Percentiles rank a stretch among this genome's conserved stretches.
phyloP scores from a whole-genome alignment of 2,888 invertebrate species.

The Stratiomys singularior region DNA sequence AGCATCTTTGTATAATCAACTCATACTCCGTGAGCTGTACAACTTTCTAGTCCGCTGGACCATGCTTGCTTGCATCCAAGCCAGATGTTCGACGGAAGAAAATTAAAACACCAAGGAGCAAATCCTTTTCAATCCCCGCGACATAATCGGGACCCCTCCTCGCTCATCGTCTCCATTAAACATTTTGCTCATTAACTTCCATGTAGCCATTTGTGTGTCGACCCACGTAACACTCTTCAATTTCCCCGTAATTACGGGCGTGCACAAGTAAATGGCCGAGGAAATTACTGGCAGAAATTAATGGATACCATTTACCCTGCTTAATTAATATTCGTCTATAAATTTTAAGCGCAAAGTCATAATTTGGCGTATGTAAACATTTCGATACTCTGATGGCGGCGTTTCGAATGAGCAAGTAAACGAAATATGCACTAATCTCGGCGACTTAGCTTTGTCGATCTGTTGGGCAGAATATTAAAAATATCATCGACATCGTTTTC shows the following conservation, averaged over 20 bases:
- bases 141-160: neutral
- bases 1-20: neutral
- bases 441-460: neutral
- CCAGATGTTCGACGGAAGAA: constrained; percentile 9
- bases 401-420: neutral
- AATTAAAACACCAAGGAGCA: too few species aligned
- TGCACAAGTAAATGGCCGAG: constrained; percentile 24
- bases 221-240: constrained; percentile 39
- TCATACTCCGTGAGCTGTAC: neutral
- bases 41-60: neutral
- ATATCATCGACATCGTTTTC: constrained; percentile 7
- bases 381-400: constrained; percentile 17
- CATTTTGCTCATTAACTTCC: constrained; percentile 34
- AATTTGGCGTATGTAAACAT: constrained; percentile 40
- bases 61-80: neutral
- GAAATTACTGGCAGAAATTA: constrained; percentile 43
- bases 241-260: constrained; percentile 36
- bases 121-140: constrained; percentile 25
- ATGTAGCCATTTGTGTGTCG: constrained; percentile 29
- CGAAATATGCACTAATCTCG: constrained; percentile 9
- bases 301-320: constrained; percentile 42
- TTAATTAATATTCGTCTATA: constrained; percentile 44
- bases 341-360: constrained; percentile 45
- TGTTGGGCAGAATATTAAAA: constrained; percentile 2
- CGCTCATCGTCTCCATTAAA: neutral